Percentiles rank a stretch among this genome's conserved stretches.
These are phyloP conservation scores for Neoniphon sammara DNA, from an alignment of 2,797 vertebrate species.

Conservation along the genomic window DNA sequence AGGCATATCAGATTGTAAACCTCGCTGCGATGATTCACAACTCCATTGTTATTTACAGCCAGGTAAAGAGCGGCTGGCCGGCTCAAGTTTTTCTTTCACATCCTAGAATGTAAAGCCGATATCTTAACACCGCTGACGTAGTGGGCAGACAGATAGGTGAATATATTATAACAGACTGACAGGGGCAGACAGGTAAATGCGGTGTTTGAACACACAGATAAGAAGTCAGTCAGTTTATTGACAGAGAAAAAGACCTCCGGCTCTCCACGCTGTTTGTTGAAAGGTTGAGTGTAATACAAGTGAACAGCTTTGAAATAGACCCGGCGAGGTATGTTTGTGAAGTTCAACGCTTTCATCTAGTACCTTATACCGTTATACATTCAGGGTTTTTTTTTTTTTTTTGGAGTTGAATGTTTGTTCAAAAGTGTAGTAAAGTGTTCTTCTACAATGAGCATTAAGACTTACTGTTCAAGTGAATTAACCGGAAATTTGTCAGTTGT, in stretches of 20 bases:
- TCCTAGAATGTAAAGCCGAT: conserved; percentile 14
- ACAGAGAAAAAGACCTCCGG: conserved; percentile 31
- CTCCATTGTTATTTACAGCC: conserved; percentile 30
- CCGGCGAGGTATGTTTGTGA: background rate
- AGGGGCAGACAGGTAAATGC: conserved; percentile 3
- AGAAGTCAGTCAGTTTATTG: conserved; percentile 21
- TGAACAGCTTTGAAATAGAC: background rate
- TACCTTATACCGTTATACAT: too few relatives aligned
- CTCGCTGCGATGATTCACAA: background rate
- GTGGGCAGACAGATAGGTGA: conserved; percentile 17
- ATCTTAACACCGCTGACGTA: background rate
- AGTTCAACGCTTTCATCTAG: background rate
- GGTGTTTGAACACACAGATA: conserved; percentile 19
- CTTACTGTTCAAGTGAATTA: too few relatives aligned
- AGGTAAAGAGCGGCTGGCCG: conserved; percentile 15
- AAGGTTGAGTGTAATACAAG: too few relatives aligned
- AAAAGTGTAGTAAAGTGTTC: too few relatives aligned
- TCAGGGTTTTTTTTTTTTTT: too few relatives aligned
- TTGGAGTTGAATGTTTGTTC: too few relatives aligned
- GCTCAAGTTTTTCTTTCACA: background rate
- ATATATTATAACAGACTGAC: background rate
- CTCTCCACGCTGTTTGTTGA: background rate
- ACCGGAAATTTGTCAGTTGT: too few relatives aligned
- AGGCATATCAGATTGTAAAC: conserved; percentile 50
- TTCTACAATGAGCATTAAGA: too few relatives aligned